Conservation (phyloP, 2,797 vertebrate genomes). For the Heliangelus exortis region DNA sequence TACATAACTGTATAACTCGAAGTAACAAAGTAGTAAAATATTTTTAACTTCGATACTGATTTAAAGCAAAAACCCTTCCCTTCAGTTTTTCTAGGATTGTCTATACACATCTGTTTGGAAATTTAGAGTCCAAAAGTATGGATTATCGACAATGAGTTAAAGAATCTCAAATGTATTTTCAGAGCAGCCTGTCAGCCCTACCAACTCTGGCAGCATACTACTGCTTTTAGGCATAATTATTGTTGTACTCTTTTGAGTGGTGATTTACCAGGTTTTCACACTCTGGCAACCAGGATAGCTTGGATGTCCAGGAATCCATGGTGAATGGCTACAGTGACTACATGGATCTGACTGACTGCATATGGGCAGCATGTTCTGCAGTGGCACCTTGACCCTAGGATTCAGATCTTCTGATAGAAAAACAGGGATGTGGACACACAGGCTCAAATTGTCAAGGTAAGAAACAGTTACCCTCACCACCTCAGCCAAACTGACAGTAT, state of each 20-base stretch:
- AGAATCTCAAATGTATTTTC: background rate
- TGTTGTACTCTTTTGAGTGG: background rate
- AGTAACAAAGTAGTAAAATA: background rate
- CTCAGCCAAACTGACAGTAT: background rate
- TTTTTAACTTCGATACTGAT: background rate
- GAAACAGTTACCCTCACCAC: background rate
- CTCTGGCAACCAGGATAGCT: background rate
- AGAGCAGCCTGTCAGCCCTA: background rate
- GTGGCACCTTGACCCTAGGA: background rate
- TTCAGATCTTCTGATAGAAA: background rate
- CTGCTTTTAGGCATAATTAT: background rate
- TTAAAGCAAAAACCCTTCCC: background rate
- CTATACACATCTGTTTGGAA: background rate
- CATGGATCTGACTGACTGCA: background rate
- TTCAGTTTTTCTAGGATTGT: background rate
- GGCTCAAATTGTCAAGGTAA: background rate
- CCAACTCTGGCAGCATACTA: background rate
- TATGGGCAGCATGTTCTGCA: background rate
- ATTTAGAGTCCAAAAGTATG: background rate
- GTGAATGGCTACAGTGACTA: background rate
- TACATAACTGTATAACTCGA: background rate
- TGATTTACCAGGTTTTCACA: background rate
- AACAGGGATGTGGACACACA: background rate
- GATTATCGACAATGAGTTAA: background rate
- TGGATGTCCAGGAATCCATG: background rate